These are phyloP conservation scores for Diarsia mendica DNA, from an alignment of 2,888 invertebrate species.

Conservation along the genomic window DNA sequence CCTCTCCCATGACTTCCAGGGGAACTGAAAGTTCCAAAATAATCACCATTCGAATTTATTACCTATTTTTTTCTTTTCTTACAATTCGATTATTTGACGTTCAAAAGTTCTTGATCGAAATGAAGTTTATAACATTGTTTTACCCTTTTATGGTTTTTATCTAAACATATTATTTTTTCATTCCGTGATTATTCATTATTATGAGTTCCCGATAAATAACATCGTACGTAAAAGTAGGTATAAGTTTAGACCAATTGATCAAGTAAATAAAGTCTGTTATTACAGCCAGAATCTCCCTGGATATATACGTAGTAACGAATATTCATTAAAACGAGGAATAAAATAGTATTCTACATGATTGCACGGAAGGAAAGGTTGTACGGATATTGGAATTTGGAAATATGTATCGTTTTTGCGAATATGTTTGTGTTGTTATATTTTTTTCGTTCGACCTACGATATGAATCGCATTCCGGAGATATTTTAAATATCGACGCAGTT, in stretches of 20 bases:
- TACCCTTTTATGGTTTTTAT: too few relatives aligned
- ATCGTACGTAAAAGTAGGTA: too few relatives aligned
- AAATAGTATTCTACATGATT: conserved; percentile 4
- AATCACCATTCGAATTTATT: too few relatives aligned
- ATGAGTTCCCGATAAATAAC: too few relatives aligned
- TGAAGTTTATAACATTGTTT: too few relatives aligned
- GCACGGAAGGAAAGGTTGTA: not conserved
- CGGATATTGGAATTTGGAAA: conserved; percentile 16
- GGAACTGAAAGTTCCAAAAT: not conserved
- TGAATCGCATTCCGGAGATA: not conserved
- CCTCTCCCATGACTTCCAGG: too few relatives aligned
- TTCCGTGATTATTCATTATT: too few relatives aligned
- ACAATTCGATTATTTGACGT: too few relatives aligned
- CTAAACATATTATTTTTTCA: too few relatives aligned
- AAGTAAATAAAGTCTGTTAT: not conserved
- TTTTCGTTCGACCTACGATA: not conserved
- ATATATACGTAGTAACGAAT: not conserved
- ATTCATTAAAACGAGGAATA: conserved; percentile 20
- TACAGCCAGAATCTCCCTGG: conserved; percentile 4
- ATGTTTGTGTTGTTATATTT: not conserved
- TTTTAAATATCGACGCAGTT: not conserved
- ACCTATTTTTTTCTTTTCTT: too few relatives aligned
- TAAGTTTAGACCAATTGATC: not conserved
- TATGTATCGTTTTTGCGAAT: conserved; percentile 3
- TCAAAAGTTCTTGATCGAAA: too few relatives aligned